Evolutionary conservation across 2,888 invertebrate genomes (phyloP), one percentile per base, ranked within the genome.

Genomic region (Omphaloscelis lunosa): DNA sequence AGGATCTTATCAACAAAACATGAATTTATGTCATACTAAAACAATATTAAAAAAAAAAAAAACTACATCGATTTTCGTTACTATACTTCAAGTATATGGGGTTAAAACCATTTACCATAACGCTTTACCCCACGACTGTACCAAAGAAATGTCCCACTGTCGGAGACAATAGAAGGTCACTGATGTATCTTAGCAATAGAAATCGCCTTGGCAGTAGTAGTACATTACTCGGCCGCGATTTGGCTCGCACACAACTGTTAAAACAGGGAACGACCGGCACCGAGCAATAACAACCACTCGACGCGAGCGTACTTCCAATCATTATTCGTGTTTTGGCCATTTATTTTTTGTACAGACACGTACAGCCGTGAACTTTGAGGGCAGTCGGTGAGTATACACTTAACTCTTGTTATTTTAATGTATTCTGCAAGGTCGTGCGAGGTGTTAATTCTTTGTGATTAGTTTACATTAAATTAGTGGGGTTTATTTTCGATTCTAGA

Each of bases 121-220:
- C 72, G 45, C 77, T 83, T 73, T 77, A 79, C 63, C 71, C 74
- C 78, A 45, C 81, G 83, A 89, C 71, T 86, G 86, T 89, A 87
- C 86, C 73, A 82, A 86, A 91, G 92, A 93, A 93, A 93, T 92
- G 92, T 91, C 92, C 91, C 89, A 92, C 88, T 90, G 89, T 89
- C 83, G 91, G 90, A 95, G 94, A 96, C 95, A 95, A 95, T 93
- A 93, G 95, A 95, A 96, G 95, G 95, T 95, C 95, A 91, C 75
- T 84, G 92, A 90, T 94, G 94, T 95, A 93, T 95, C 95, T 94
- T 93, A 93, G 92, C 93, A 91, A 93, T 95, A 95, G 94, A 94
- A 95, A 95, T 94, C 91, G 94, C 92, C 89, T 96, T 96, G 96
- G 96, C 95, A 95, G 91, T 92, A 88, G 91, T 80, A 91, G 91